Percentiles rank a stretch among this genome's conserved stretches.
These are phyloP conservation scores for Ochotona princeps DNA, from an alignment of 2,113 vertebrate species.

Conservation along the genomic window DNA sequence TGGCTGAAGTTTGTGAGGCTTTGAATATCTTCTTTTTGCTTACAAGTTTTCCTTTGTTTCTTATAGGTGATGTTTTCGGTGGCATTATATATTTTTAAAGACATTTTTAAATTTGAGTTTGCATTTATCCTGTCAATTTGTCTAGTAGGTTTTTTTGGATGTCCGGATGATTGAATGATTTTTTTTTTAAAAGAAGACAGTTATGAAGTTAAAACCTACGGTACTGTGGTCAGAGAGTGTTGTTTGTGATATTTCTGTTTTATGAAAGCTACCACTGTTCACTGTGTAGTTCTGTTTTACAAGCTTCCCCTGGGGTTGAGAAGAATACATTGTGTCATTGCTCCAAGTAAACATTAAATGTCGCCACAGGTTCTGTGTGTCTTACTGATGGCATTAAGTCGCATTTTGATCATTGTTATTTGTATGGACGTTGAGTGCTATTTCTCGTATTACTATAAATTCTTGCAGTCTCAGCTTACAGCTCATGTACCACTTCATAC, in stretches of 20 bases:
- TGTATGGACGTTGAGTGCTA: neutral
- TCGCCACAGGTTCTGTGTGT: neutral
- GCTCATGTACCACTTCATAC: neutral
- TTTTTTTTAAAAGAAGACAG: neutral
- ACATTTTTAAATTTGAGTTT: conserved; percentile 29
- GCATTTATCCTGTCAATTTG: neutral
- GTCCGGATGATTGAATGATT: neutral
- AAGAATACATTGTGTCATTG: neutral
- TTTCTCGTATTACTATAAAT: neutral
- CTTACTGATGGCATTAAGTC: neutral
- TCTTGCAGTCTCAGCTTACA: neutral
- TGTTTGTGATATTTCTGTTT: neutral
- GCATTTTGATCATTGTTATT: neutral
- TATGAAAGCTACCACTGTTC: neutral
- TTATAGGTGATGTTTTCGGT: neutral
- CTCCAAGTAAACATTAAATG: neutral
- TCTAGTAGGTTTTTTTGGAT: neutral
- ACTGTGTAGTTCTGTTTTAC: neutral
- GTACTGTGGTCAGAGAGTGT: neutral
- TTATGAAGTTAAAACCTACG: neutral
- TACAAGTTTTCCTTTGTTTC: neutral
- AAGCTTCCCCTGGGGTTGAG: neutral
- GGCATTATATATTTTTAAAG: neutral
- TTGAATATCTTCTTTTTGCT: neutral
- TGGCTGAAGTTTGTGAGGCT: neutral